Evolutionary conservation across 2,113 vertebrate genomes (phyloP).

Genomic region (Rhinichthys klamathensis): DNA sequence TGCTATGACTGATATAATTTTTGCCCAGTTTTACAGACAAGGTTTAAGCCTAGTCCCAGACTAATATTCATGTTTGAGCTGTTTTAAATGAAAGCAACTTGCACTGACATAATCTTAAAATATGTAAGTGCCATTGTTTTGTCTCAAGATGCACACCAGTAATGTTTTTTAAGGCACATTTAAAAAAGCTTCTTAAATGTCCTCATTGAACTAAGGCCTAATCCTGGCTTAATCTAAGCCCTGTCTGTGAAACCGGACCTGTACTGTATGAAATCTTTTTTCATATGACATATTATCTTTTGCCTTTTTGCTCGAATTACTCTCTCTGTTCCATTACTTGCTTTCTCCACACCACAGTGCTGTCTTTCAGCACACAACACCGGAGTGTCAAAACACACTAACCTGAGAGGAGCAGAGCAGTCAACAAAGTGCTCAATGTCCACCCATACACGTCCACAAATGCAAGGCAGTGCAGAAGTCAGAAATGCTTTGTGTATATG

Average conservation of each 20-base stretch:
- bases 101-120: no score
- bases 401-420: conserved; percentile 34
- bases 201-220: no score
- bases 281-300: background rate
- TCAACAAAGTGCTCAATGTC: conserved; percentile 45
- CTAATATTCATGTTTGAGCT: no score
- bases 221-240: no score
- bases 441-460: conserved; percentile 24
- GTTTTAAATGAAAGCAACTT: no score
- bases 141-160: no score
- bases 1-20: background rate
- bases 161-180: no score
- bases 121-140: no score
- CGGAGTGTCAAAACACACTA: conserved; percentile 37
- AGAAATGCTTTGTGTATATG: background rate
- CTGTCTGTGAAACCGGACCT: no score
- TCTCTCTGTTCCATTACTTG: conserved; percentile 23
- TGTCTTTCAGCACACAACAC: conserved; percentile 51
- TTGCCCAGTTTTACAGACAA: no score
- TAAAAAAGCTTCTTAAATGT: no score
- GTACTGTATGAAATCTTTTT: background rate
- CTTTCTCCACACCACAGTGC: conserved; percentile 46
- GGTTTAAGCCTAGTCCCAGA: no score
- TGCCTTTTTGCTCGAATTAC: background rate
- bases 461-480: background rate